Base-by-base conservation (phyloP, 1,140 invertebrate species). In the Aphelenchoides avenae region DNA sequence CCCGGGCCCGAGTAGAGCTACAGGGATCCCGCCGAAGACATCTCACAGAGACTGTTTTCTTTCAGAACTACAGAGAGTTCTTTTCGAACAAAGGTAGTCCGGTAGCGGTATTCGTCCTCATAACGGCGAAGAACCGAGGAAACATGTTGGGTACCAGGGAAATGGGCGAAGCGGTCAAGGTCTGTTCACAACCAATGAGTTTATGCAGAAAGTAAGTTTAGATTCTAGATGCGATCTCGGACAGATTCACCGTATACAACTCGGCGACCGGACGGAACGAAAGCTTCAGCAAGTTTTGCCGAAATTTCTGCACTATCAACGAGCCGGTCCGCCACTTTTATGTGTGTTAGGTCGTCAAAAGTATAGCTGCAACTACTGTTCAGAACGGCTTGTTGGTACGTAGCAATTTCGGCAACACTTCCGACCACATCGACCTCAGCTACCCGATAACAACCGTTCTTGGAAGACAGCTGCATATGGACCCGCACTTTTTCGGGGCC, bases 391-490 rank as follows among this genome's bases (percentile, higher is more conserved):
- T 67, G 33, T 42, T 67, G 18, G 51, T 67, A 20, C 49, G 66
- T 24, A 52, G 43, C n/a, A 66, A 67, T 34, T 67, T 71, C 30
- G 62, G 61, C 27, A 52, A 62, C n/a, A 61, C 46, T 18, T 24
- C 57, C 15, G 59, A 64, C 9, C 71, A 77, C 39, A 62, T 75
- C 49, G 72, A 75, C 54, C 47, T 64, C 22, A 66, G 74, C 22
- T 75, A 77, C 46, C 72, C 72, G 9, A 64, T 77, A 20, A 77
- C 72, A 6, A 74, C 75, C n/a, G 71, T 73, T 24, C 50, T 74
- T 1, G 72, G 75, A 5, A 53, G 68, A 5, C 63, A 75, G 61
- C 30, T 77, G 15, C 70, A 71, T 40, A 72, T 75, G 67, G 72
- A 75, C 46, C 72, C 72, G 13, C 64, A 75, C 39, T 75, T 77